These are phyloP conservation scores for Willisornis vidua DNA, from an alignment of 2,113 vertebrate genomes.

Conservation along the genomic window DNA sequence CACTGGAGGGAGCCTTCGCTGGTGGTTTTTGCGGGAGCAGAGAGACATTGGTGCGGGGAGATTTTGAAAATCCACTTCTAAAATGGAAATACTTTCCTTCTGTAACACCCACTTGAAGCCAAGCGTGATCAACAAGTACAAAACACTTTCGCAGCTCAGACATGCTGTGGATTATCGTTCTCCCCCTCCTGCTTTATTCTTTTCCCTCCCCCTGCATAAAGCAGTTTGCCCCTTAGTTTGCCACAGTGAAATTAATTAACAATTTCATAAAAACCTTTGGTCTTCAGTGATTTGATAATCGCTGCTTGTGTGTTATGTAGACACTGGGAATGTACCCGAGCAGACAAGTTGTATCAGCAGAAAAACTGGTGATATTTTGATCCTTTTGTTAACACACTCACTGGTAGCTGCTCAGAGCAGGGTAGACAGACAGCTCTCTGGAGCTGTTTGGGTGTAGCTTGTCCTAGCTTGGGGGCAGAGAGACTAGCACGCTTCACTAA, in stretches of 20 bases:
- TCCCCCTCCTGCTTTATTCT: background rate
- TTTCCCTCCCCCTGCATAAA: background rate
- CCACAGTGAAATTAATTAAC: background rate
- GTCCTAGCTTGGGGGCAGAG: background rate
- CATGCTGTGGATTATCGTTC: background rate
- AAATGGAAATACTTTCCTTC: conserved; percentile 19
- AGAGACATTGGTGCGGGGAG: background rate
- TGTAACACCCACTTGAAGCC: background rate
- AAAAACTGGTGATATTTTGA: background rate
- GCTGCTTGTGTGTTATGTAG: background rate
- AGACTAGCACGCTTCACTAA: background rate
- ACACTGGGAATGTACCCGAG: background rate
- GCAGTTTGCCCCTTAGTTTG: background rate
- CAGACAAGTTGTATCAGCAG: background rate
- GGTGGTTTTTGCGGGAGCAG: background rate
- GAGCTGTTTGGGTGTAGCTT: background rate
- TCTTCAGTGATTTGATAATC: background rate
- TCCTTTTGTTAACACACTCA: background rate
- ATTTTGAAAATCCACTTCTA: conserved; percentile 4
- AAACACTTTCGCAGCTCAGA: background rate
- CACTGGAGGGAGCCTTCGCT: background rate
- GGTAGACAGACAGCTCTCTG: background rate
- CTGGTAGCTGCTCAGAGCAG: background rate
- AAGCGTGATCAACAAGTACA: background rate
- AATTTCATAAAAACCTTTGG: background rate